phyloP scores from a whole-genome alignment of 2,113 vertebrate species.

The Cathartes aura region DNA sequence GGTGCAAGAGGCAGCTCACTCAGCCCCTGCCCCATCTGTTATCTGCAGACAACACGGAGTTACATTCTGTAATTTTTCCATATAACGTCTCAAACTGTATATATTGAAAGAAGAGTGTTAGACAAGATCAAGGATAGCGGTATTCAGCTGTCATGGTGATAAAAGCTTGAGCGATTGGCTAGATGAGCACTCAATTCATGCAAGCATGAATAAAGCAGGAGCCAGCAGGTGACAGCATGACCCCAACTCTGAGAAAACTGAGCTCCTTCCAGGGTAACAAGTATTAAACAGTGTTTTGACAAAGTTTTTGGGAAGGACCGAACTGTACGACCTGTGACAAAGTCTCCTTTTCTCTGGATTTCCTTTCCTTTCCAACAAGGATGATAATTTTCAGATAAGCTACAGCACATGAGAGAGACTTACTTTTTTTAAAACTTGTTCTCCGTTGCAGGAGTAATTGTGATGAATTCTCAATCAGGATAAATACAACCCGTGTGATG shows the following conservation, averaged over 20 bases:
- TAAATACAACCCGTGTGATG: neutral
- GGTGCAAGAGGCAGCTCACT: neutral
- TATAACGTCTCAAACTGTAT: neutral
- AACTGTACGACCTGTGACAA: neutral
- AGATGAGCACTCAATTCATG: neutral
- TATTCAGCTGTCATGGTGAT: neutral
- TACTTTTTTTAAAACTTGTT: neutral
- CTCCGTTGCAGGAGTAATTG: neutral
- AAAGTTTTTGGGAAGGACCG: neutral
- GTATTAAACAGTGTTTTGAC: neutral
- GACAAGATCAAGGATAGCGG: neutral
- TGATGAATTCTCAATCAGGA: constrained; percentile 11
- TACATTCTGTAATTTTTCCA: neutral
- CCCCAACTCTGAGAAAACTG: neutral
- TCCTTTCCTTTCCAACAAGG: neutral
- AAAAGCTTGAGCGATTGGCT: neutral
- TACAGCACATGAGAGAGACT: neutral
- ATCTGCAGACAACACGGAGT: neutral
- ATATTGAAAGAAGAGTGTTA: neutral
- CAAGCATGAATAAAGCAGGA: neutral
- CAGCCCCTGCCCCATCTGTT: neutral
- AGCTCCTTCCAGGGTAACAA: neutral
- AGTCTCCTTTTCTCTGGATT: neutral
- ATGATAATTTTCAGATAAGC: neutral
- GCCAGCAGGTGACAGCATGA: neutral